Base-by-base conservation (phyloP, 2,888 invertebrate genomes). In the Macropis europaea region DNA sequence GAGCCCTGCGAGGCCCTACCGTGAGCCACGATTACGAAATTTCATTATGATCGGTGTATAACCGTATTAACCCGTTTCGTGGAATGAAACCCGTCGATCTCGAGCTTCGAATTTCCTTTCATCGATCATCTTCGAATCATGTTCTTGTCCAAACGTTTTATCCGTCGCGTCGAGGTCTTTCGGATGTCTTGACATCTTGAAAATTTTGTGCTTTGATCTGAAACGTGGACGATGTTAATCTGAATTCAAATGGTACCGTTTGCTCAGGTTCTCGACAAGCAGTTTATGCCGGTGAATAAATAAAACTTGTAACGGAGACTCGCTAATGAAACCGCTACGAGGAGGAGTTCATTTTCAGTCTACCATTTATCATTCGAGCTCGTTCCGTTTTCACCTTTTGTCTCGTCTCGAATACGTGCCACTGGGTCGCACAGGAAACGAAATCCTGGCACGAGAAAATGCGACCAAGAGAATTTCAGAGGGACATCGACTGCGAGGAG, bases 341-440 rank as follows among this genome's bases (percentile, higher is more conserved):
- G 11, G 42, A 19, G 7, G 19, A 34, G 9, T 50, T 48, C 34
- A 30, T 47, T 48, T 61, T 38, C 40, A 48, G 2, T n/a, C 11
- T 7, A 3, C 19, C 42, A 45, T 62, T 53, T 62, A 28, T 62
- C 45, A 53, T 54, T 7, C 63, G n/a, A 22, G 7, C 54, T 22
- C 57, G 42, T 56, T 42, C 56, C 19, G 42, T 34, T 69, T 52
- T 30, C 15, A 54, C 4, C 22, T 47, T 53, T 59, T 57, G 45
- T 61, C 66, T 57, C 24, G 9, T n/a, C n/a, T 13, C n/a, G 36
- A 43, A 66, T 72, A 61, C 61, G 64, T 71, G 66, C 66, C 72
- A 73, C 3, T 62, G 61, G 72, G 66, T 73, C 66, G 36, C 47
- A 13, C 30, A 48, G 56, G 36, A 62, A 52, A 54, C 48, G 24